Evolutionary conservation across 2,797 vertebrate genomes (phyloP).

Genomic region (Fringilla coelebs): DNA sequence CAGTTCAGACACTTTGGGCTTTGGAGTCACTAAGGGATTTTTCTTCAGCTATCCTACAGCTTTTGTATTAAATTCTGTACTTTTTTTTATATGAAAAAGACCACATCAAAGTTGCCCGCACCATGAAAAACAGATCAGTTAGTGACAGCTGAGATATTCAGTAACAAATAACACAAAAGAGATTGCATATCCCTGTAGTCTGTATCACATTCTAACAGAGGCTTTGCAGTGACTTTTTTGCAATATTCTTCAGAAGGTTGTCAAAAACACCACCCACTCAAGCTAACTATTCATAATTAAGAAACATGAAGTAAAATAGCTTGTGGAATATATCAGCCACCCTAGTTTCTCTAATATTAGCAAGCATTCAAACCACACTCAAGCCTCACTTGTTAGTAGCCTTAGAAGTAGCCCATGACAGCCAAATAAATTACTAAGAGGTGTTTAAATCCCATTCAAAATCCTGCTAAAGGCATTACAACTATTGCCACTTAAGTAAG

Average conservation of each 20-base stretch:
- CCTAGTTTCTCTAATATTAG: background rate
- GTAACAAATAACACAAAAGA: conserved; percentile 35
- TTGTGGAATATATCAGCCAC: background rate
- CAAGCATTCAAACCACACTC: background rate
- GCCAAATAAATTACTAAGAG: background rate
- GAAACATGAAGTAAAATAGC: background rate
- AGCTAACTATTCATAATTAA: background rate
- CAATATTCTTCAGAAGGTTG: conserved; percentile 2
- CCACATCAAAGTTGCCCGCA: conserved; percentile 4
- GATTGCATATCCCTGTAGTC: background rate
- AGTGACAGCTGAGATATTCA: background rate
- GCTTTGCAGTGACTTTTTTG: background rate
- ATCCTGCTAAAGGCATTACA: background rate
- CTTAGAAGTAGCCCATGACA: background rate
- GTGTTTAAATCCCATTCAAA: background rate
- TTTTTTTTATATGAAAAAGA: conserved; percentile 9
- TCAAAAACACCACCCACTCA: background rate
- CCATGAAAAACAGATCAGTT: background rate
- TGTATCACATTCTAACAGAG: background rate
- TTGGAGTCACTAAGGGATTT: background rate
- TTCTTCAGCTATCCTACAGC: background rate
- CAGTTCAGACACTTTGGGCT: background rate
- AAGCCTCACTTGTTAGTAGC: background rate
- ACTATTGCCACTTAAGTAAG: background rate
- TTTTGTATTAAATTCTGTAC: conserved; percentile 7